A percentile compares a stretch with the other conserved stretches of the same genome.
phyloP scores from a whole-genome alignment of 2,113 vertebrate genomes.

The Ammodytes dubius region DNA sequence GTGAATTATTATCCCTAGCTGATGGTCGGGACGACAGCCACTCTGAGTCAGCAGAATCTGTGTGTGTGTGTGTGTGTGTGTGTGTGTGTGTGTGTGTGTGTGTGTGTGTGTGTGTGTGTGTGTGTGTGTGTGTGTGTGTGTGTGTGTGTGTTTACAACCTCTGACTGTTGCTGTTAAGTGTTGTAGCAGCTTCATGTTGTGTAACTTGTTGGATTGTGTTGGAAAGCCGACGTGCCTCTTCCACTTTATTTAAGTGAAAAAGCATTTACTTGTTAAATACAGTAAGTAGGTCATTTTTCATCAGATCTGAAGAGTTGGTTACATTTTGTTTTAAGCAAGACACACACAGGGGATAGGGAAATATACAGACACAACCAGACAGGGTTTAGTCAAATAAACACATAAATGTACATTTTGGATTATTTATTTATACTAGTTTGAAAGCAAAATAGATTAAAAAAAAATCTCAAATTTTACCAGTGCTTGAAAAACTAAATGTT shows the following conservation, averaged over 20 bases:
- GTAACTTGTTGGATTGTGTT: slow-evolving; percentile 41
- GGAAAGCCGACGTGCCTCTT: background rate
- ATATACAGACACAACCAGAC: too few species aligned
- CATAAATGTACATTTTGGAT: too few species aligned
- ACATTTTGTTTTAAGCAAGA: background rate
- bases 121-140: slow-evolving; percentile 21
- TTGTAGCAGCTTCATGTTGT: slow-evolving; percentile 62
- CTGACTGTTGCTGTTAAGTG: slow-evolving; percentile 48
- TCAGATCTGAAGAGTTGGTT: background rate
- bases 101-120: background rate
- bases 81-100: too few species aligned
- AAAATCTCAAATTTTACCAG: too few species aligned
- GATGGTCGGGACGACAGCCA: slow-evolving; percentile 55
- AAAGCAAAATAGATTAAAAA: too few species aligned
- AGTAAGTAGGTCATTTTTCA: background rate
- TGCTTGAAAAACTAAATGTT: too few species aligned
- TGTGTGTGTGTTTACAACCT: slow-evolving; percentile 49
- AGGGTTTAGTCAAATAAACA: too few species aligned
- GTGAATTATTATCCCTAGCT: slow-evolving; percentile 62
- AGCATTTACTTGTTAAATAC: background rate
- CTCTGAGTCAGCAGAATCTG: slow-evolving; percentile 60
- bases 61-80: too few species aligned
- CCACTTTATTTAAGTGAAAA: background rate
- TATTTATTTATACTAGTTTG: too few species aligned
- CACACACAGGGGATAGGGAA: too few species aligned